Evolutionary conservation across 2,888 invertebrate genomes (phyloP), one percentile per base, ranked within the genome.

Genomic region (Synanthedon andrenaeformis): DNA sequence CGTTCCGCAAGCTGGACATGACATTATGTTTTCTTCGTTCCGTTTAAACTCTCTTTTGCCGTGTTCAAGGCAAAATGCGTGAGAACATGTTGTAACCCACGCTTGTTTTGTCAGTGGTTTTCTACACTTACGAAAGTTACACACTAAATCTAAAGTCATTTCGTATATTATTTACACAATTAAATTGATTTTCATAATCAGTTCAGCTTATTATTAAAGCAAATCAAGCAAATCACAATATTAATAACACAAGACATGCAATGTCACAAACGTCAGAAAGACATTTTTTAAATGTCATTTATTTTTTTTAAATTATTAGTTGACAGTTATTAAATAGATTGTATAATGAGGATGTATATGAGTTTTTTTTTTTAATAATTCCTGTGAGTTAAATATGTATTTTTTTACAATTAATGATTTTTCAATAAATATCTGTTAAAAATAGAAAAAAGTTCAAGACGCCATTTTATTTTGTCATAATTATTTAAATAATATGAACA

Each of bases 41-140:
- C 82, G 74, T 66, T 76, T 82, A 58, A 89, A 86, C 66, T 88
- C 86, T 55, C 72, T 76, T 70, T 86, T 85, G 6, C 89, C 89
- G 59, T 89, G 89, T 61, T 89, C 88, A 49, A 80, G 76, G 61
- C 89, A 89, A 74, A 89, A 89, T 59, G 89, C 89, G 64, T 89
- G 89, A 48, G 88, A 89, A 74, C 89, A 89, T 54, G 86, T 86
- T 52, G 89, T 89, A 45, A 89, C 86, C 85, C 89, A 88, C 50
- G 89, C 89, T 66, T 86, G 78, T 66, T 65, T 81, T 55, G 79
- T 69, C 60, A 89, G 66, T 50, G 82, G 66, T 71, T 77, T 83
- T 71, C 88, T 76, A 61, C 89, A 89, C 70, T 86, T 88, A 55
- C 84, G 81, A 72, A 83, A 87, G 75, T 89, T 89, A 65, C 89